phyloP scores from a whole-genome alignment of 2,797 vertebrate genomes.

The Columba guinea region DNA sequence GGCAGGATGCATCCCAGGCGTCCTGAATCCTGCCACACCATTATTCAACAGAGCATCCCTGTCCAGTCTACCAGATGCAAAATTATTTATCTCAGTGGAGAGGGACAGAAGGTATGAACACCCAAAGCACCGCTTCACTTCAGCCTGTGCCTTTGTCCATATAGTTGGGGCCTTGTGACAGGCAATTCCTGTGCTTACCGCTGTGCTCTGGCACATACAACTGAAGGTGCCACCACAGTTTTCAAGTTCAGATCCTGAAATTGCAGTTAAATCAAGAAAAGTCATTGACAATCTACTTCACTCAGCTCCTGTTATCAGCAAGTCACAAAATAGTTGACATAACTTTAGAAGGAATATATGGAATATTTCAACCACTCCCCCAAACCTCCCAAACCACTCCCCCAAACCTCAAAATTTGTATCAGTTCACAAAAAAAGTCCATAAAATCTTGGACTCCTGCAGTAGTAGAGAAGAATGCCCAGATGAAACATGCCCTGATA shows the following conservation, averaged over 20 bases:
- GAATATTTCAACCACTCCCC: background rate
- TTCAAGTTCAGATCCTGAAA: background rate
- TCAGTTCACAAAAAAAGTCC: background rate
- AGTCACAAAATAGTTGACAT: background rate
- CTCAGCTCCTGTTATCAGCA: background rate
- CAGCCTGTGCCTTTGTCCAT: background rate
- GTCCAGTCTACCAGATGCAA: background rate
- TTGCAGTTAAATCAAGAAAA: background rate
- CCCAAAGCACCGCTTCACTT: background rate
- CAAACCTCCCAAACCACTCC: accelerated
- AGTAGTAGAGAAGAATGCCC: background rate
- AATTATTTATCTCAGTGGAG: background rate
- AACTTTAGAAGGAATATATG: background rate
- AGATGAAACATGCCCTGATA: background rate
- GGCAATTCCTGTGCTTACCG: background rate
- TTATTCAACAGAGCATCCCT: background rate
- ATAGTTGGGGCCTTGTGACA: background rate
- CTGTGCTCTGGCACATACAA: background rate
- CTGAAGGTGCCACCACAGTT: background rate
- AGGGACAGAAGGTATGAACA: background rate
- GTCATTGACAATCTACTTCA: background rate
- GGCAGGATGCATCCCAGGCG: background rate
- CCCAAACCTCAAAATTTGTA: background rate
- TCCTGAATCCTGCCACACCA: background rate
- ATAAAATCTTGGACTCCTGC: background rate